Evolutionary conservation across 2,113 vertebrate genomes (phyloP), one percentile per base, ranked within the genome.

Genomic region (Coracopsis vasa): DNA sequence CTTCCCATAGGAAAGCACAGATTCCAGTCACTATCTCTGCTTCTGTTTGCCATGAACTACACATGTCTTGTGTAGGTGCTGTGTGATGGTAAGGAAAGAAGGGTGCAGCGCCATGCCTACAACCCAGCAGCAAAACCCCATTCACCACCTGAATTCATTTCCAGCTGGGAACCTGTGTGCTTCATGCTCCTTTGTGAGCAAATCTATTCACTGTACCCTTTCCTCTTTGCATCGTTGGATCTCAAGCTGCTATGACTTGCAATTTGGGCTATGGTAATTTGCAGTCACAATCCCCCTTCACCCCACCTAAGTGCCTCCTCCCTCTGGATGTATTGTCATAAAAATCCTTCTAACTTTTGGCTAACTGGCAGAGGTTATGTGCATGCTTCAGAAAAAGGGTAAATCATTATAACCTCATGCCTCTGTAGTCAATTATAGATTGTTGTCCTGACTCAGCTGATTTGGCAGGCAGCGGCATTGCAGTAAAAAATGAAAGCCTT

Each of bases 341-440:
- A 89, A 88, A 90, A 37, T 81, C 80, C 42, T 47, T 47, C 92
- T 69, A 92, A 92, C 90, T 94, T 94, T 92, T 42, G 62, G 75
- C 70, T 96, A 95, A 94, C 92, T 92, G 92, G 88, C 80, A 94
- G 80, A 44, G 86, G 88, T 92, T 96, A 41, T 8, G 41, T 84
- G 92, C 72, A 84, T 88, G 86, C 92, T 93, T 92, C 90, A 94
- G 88, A 61, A 92, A 82, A 91, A 88, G 96, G 90, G 83, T 89
- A 96, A 95, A 95, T 96, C 86, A 45, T 89, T 97, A 92, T 86
- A 96, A 87, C 88, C 90, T 91, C 91, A 86, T 93, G 95, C 83
- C 83, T 96, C 96, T 92, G 90, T 86, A 96, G 95, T 95, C 96
- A 93, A 95, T 96, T 96, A 96, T 56, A 29, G 94, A 93, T 97